Evolutionary conservation across 2,113 vertebrate genomes (phyloP), one percentile per base, ranked within the genome.

Genomic region (Cromileptes altivelis): DNA sequence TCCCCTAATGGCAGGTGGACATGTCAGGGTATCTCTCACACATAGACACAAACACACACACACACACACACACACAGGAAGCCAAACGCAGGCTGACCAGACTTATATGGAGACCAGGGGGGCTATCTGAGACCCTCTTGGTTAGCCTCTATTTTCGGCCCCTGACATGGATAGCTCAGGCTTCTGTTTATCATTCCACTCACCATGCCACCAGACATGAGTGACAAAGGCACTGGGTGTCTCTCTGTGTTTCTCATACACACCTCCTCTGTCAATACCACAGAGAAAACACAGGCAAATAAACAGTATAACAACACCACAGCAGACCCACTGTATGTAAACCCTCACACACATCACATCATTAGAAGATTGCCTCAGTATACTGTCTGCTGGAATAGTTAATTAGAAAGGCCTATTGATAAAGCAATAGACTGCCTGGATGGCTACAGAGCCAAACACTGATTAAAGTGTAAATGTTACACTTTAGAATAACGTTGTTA

Each of bases 91-190:
- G 82, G 18, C 85, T 92, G 96, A 96, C 94, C 88, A 96, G 96
- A 97, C 97, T 95, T 95, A 97, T 95, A 96, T 96, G 96, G 97
- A 93, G 90, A 80, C 90, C 0, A 55, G 57, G 90, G 33, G 42
- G 93, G 88, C 85, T 91, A 92, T 94, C 87, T 88, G 92, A 95
- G 70, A 85, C 62, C 81, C 91, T 89, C 89, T 72, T 50, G 85
- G 93, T 82, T 79, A 88, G 76, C 80, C 89, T 95, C 97, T 99
- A 99, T 99, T 99, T 99, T 97, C 82, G 95, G 96, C 83, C 62
- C 0, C 65, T 93, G 94, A 90, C 78, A 88, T 93, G 94, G 96
- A 97, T 97, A 95, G 82, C 87, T 60, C 78, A 95, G 93, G 94
- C 90, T 90, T 95, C 94, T 93, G 95, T 95, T 92, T 95, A 96